Percentiles rank a stretch among this genome's conserved stretches.
phyloP scores from a whole-genome alignment of 2,113 vertebrate species.

The Cichladusa arquata region DNA sequence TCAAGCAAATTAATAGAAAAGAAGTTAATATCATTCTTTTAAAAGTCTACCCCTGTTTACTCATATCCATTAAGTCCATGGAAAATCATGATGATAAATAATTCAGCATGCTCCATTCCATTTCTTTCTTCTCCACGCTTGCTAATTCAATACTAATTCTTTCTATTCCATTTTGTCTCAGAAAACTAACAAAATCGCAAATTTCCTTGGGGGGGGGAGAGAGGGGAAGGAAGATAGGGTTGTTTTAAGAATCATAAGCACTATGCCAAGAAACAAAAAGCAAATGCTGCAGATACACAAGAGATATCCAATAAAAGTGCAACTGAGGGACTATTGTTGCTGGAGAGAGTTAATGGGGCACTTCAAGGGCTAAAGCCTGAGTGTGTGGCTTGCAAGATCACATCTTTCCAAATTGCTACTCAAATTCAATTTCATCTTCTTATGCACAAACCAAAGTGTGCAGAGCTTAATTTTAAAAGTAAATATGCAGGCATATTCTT shows the following conservation, averaged over 20 bases:
- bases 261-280: not conserved
- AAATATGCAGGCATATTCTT: not conserved
- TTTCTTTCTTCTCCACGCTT: not conserved
- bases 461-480: not conserved
- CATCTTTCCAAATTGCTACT: not conserved
- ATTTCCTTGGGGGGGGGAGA: not conserved
- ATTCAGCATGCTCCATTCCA: not conserved
- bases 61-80: not conserved
- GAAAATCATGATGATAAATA: not conserved
- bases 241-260: not conserved
- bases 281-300: not conserved
- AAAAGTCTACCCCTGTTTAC: not conserved
- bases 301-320: not conserved
- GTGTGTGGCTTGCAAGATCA: not conserved
- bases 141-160: not conserved
- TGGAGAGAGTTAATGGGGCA: not conserved
- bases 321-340: not conserved
- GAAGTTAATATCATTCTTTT: not conserved
- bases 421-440: not conserved
- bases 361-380: not conserved
- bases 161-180: not conserved
- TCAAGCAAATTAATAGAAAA: not conserved
- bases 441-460: not conserved
- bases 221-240: not conserved
- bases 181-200: slow-evolving; percentile 1